phyloP scores from a whole-genome alignment of 2,113 vertebrate genomes.

The Strix uralensis region DNA sequence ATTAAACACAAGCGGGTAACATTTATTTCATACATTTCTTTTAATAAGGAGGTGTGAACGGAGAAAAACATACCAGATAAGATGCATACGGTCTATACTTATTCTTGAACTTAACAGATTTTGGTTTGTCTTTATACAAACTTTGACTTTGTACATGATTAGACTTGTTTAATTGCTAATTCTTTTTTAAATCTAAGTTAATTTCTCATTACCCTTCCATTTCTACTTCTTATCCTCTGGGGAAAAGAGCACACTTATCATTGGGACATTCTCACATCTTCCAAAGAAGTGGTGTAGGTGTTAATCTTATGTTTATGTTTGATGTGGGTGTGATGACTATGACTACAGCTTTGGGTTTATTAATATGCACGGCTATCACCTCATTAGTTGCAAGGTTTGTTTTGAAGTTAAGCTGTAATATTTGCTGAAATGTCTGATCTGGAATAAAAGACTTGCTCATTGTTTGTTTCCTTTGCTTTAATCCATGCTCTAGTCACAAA shows the following conservation, averaged over 20 bases:
- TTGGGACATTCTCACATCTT: conserved; percentile 75
- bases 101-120: conserved; percentile 52
- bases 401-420: conserved; percentile 74
- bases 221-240: conserved; percentile 73
- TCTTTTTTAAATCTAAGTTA: conserved; percentile 72
- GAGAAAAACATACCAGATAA: not conserved
- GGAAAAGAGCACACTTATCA: conserved; percentile 74
- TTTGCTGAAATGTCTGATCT: conserved; percentile 63
- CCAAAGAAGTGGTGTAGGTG: conserved; percentile 72
- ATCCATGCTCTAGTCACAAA: not conserved
- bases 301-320: conserved; percentile 76
- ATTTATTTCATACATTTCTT: not conserved
- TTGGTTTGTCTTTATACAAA: conserved; percentile 45
- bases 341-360: conserved; percentile 65
- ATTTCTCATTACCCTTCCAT: conserved; percentile 73
- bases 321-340: conserved; percentile 71
- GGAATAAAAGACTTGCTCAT: conserved; percentile 59
- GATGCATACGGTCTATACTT: conserved; percentile 21
- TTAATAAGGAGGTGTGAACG: conserved; percentile 18
- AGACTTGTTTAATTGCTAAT: conserved; percentile 60
- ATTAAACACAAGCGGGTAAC: conserved; percentile 34
- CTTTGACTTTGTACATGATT: conserved; percentile 60
- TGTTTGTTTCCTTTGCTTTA: conserved; percentile 66
- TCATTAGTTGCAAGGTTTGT: conserved; percentile 75
- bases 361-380: conserved; percentile 78